Conservation (phyloP, 2,888 invertebrate species). For the Drosophila melanocephala region DNA sequence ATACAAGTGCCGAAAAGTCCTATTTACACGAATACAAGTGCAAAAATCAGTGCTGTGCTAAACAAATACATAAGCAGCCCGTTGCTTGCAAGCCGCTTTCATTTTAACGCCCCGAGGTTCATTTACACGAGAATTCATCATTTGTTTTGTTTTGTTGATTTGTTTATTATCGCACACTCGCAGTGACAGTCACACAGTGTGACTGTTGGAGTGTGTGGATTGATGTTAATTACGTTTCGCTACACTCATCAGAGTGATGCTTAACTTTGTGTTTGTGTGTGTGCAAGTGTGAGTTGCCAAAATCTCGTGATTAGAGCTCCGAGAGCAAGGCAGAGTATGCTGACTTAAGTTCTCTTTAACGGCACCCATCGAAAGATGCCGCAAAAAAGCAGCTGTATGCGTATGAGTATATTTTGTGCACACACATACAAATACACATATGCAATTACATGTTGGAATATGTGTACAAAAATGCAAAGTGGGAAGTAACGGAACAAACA, state of each 20-base stretch:
- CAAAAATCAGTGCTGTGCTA: slow-evolving; percentile 37
- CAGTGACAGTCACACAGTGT: slow-evolving; percentile 6
- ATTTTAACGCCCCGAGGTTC: slow-evolving; percentile 57
- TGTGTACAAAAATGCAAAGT: slow-evolving; percentile 33
- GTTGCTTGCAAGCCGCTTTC: slow-evolving; percentile 43
- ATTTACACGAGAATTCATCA: slow-evolving; percentile 72
- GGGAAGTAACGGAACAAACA: slow-evolving; percentile 58
- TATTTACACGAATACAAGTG: slow-evolving; percentile 19
- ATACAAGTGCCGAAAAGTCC: slow-evolving; percentile 13
- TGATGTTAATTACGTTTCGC: slow-evolving; percentile 50
- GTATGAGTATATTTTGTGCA: slow-evolving; percentile 1
- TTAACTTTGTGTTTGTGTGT: slow-evolving; percentile 13
- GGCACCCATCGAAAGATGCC: slow-evolving; percentile 34
- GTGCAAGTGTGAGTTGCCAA: slow-evolving; percentile 37
- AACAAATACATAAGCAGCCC: slow-evolving; percentile 36
- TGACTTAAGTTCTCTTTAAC: slow-evolving; percentile 36
- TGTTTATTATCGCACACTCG: slow-evolving; percentile 62
- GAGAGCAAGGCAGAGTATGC: slow-evolving; percentile 25
- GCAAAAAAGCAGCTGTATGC: slow-evolving; percentile 16
- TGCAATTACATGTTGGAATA: slow-evolving; percentile 31
- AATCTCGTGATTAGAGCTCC: slow-evolving; percentile 34
- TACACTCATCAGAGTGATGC: slow-evolving; percentile 43
- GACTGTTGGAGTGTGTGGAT: slow-evolving; percentile 6
- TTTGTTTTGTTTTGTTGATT: slow-evolving; percentile 77
- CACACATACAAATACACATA: slow-evolving; percentile 6